Evolutionary conservation across 92 coral and sea anemone species (phyloP).

Genomic region (Plumapathes pennacea): DNA sequence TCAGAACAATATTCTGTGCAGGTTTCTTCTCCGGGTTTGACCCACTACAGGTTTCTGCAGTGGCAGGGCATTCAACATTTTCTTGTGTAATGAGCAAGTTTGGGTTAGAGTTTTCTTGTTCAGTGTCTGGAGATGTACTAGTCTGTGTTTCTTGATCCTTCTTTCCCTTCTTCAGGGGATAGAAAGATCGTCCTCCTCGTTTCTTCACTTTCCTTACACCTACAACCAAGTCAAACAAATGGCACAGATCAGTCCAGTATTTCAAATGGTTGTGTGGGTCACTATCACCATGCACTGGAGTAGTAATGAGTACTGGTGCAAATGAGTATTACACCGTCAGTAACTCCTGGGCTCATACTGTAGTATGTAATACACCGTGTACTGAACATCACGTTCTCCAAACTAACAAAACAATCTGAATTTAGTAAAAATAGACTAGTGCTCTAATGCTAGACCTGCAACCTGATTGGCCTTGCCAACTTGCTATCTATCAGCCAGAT

Average conservation of each 20-base stretch:
- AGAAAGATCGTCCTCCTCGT: constrained; percentile 95
- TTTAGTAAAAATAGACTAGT: too few relatives aligned
- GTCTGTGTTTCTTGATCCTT: constrained; percentile 14
- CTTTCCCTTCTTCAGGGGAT: constrained; percentile 66
- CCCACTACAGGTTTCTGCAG: background rate
- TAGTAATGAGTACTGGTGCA: too few relatives aligned
- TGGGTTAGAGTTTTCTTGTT: constrained; percentile 1
- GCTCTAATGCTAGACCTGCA: too few relatives aligned
- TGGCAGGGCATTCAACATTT: constrained; percentile 3
- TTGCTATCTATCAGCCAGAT: too few relatives aligned
- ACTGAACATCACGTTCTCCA: too few relatives aligned
- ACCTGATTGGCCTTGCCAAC: too few relatives aligned
- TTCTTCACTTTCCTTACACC: constrained; percentile 91
- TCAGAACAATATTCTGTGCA: constrained; percentile 34
- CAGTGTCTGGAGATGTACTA: constrained; percentile 9
- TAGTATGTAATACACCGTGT: too few relatives aligned
- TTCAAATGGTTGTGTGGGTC: background rate
- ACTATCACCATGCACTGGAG: background rate
- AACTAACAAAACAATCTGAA: too few relatives aligned
- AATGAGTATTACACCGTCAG: too few relatives aligned
- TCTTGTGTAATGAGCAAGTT: background rate
- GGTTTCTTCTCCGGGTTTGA: too few relatives aligned
- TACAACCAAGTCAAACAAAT: background rate
- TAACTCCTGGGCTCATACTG: too few relatives aligned
- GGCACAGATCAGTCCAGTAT: background rate